Evolutionary conservation across 2,888 invertebrate genomes (phyloP).

Genomic region (Volucella zonaria): DNA sequence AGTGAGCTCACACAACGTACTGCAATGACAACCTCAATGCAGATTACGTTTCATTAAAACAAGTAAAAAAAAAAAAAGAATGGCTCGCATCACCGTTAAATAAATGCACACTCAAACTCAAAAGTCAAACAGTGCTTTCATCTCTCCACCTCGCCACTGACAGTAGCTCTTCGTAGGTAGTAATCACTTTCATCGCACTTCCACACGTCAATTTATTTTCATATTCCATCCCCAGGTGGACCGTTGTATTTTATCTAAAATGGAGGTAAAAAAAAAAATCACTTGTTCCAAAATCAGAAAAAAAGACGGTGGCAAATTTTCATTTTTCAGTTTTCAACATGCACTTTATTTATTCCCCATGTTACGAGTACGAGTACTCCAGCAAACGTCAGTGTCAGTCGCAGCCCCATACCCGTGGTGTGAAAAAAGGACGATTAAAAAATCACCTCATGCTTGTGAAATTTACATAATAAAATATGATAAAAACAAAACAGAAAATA

Average conservation of each 20-base stretch:
- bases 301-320: not conserved
- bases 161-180: constrained; percentile 14
- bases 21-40: not conserved
- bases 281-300: not conserved
- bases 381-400: too few relatives aligned
- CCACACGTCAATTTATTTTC: constrained; percentile 52
- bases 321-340: not conserved
- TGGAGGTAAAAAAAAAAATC: constrained; percentile 14
- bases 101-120: constrained; percentile 12
- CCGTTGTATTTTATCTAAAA: constrained; percentile 50
- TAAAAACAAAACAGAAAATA: constrained; percentile 1
- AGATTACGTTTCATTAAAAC: constrained; percentile 9
- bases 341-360: constrained; percentile 5
- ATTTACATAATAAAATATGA: constrained; percentile 51
- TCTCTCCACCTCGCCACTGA: constrained; percentile 27
- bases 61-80: not conserved
- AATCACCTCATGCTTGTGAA: constrained; percentile 39
- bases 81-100: constrained; percentile 18
- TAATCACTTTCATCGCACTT: constrained; percentile 55
- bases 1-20: constrained; percentile 16
- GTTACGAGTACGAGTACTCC: not conserved
- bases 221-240: constrained; percentile 50
- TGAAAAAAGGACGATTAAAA: constrained; percentile 35
- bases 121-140: not conserved
- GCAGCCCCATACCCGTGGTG: not conserved